These are phyloP conservation scores for Xenentodon cancila DNA, from an alignment of 2,797 vertebrate genomes.

Conservation along the genomic window DNA sequence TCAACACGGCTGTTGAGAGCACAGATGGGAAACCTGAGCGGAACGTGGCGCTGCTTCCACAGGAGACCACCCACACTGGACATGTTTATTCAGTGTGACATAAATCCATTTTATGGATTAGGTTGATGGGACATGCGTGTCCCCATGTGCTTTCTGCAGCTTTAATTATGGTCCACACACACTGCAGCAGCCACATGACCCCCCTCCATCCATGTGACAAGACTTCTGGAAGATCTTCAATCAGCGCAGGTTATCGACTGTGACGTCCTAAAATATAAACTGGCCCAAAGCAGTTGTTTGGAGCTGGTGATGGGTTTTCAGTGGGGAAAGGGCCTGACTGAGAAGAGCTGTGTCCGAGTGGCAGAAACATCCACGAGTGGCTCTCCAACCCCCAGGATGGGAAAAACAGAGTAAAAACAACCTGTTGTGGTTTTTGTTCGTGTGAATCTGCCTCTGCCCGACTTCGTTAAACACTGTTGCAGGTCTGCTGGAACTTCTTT, in stretches of 20 bases:
- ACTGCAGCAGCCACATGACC: conserved; percentile 20
- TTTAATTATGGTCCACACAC: conserved; percentile 58
- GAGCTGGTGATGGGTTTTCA: conserved; percentile 27
- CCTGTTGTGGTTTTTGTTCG: not conserved
- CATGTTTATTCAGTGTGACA: conserved; percentile 26
- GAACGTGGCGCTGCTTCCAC: conserved; percentile 8
- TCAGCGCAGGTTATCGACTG: conserved; percentile 33
- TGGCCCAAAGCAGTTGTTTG: conserved; percentile 39
- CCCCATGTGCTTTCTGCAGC: not conserved
- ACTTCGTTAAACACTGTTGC: not conserved
- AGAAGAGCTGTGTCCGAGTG: conserved; percentile 32
- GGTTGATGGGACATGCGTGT: conserved; percentile 18
- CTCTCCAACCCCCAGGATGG: not conserved
- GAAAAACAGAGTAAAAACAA: conserved; percentile 14
- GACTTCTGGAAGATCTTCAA: conserved; percentile 60
- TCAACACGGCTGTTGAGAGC: not conserved
- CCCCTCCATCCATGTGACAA: conserved; percentile 48
- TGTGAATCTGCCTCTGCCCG: conserved; percentile 7
- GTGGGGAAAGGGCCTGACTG: conserved; percentile 1
- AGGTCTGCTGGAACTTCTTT: no score
- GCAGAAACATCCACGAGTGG: not conserved
- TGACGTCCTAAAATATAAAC: conserved; percentile 48
- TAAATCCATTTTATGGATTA: conserved; percentile 18
- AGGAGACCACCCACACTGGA: conserved; percentile 8
- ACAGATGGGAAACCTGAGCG: conserved; percentile 5